phyloP scores from a whole-genome alignment of 2,797 vertebrate genomes.

The Epinephelus coioides region DNA sequence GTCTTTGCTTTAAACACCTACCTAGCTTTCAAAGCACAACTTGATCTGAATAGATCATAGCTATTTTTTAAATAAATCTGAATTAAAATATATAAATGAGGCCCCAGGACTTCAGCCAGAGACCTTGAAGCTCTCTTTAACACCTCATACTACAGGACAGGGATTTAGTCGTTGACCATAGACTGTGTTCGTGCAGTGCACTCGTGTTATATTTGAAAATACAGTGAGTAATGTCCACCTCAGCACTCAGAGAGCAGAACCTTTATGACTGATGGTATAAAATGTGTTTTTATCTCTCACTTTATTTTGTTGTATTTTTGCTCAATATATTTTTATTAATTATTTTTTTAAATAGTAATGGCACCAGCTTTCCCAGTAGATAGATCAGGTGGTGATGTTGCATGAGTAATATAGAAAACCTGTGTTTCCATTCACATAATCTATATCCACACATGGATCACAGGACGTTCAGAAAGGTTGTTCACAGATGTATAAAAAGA shows the following conservation, averaged over 20 bases:
- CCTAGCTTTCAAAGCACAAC: background rate
- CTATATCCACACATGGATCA: background rate
- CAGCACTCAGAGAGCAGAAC: background rate
- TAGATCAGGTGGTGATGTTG: background rate
- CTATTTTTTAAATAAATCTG: background rate
- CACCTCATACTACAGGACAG: background rate
- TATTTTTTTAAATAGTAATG: background rate
- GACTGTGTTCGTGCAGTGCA: conserved; percentile 47
- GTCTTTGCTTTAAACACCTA: background rate
- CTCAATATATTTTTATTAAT: conserved; percentile 1
- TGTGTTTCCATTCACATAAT: background rate
- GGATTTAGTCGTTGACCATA: conserved; percentile 23
- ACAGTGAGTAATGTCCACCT: conserved; percentile 16
- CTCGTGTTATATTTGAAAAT: conserved; percentile 34
- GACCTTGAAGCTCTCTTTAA: background rate
- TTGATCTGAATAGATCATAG: background rate
- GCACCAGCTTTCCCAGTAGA: background rate
- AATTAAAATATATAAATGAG: conserved; percentile 23
- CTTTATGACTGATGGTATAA: background rate
- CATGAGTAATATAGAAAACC: background rate
- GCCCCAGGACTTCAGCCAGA: conserved; percentile 18
- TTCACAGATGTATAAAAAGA: background rate
- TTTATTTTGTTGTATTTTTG: conserved; percentile 1
- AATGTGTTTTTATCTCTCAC: conserved; percentile 2
- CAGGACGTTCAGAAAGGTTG: conserved; percentile 5